Evolutionary conservation across 1,140 invertebrate species (phyloP).

Genomic region (Trachelipus rathkii): DNA sequence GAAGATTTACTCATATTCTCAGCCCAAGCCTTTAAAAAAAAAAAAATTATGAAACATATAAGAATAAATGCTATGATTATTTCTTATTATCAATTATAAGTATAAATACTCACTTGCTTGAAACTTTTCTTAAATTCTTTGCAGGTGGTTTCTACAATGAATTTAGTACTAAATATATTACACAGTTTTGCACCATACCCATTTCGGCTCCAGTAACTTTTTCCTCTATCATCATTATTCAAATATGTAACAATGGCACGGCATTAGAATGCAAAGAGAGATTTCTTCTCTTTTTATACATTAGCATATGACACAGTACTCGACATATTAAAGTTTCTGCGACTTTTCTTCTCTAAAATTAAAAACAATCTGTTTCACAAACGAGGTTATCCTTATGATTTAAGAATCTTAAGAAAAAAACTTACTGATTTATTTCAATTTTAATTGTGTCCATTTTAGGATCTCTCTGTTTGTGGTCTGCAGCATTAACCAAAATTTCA

Average conservation of each 20-base stretch:
- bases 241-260: conserved; percentile 92
- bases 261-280: too few relatives aligned
- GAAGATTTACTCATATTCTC: conserved; percentile 91
- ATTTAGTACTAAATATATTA: conserved; percentile 97
- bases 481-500: conserved; percentile 98
- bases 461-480: conserved; percentile 98
- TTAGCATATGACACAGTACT: conserved; percentile 96
- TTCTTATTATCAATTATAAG: conserved; percentile 25
- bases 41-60: not conserved
- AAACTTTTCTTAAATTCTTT: conserved; percentile 83
- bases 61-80: too few relatives aligned
- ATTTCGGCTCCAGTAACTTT: conserved; percentile 95
- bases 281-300: conserved; percentile 98
- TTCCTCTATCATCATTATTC: conserved; percentile 98
- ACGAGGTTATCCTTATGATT: not conserved
- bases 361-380: not conserved
- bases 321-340: conserved; percentile 89
- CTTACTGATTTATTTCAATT: conserved; percentile 89
- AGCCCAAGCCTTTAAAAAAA: conserved; percentile 72
- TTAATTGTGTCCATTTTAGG: conserved; percentile 90
- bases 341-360: conserved; percentile 73
- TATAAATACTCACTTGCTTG: conserved; percentile 58
- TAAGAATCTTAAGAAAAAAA: conserved; percentile 34
- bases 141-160: conserved; percentile 90
- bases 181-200: conserved; percentile 99